phyloP scores from a whole-genome alignment of 2,113 vertebrate genomes.

The Cottus gobio region DNA sequence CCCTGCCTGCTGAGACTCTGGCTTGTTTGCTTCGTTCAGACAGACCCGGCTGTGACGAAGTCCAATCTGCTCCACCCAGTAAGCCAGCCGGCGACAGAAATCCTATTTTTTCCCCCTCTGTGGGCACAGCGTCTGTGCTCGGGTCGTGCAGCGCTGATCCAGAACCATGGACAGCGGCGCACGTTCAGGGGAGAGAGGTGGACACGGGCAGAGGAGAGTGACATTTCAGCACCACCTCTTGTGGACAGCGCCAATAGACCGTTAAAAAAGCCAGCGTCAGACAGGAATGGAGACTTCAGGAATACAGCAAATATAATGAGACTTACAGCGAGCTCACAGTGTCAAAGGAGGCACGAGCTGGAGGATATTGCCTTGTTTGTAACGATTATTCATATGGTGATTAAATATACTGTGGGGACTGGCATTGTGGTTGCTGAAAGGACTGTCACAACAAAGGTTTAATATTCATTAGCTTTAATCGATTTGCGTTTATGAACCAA shows the following conservation, averaged over 20 bases:
- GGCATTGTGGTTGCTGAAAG: constrained; percentile 29
- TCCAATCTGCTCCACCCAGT: constrained; percentile 41
- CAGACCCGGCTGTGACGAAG: constrained; percentile 33
- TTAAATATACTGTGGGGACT: constrained; percentile 18
- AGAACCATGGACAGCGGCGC: constrained; percentile 67
- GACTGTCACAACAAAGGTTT: constrained; percentile 8
- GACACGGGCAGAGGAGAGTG: neutral
- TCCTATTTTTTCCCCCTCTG: neutral
- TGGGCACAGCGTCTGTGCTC: constrained; percentile 11
- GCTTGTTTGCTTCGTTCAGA: constrained; percentile 47
- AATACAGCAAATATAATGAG: neutral
- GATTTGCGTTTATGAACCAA: constrained; percentile 27
- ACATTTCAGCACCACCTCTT: constrained; percentile 57
- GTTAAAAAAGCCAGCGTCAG: neutral
- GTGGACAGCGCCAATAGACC: constrained; percentile 40
- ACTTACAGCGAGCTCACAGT: neutral
- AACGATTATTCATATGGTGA: constrained; percentile 31
- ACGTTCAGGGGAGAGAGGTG: neutral
- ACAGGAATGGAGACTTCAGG: neutral
- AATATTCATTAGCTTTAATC: constrained; percentile 40
- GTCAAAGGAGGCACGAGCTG: constrained; percentile 7
- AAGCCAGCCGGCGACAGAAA: constrained; percentile 33
- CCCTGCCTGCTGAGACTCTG: constrained; percentile 43
- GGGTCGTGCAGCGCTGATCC: constrained; percentile 33
- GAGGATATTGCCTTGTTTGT: constrained; percentile 7